Base-by-base conservation (phyloP, 64 coral and sea anemone genomes). In the Montipora cactus region DNA sequence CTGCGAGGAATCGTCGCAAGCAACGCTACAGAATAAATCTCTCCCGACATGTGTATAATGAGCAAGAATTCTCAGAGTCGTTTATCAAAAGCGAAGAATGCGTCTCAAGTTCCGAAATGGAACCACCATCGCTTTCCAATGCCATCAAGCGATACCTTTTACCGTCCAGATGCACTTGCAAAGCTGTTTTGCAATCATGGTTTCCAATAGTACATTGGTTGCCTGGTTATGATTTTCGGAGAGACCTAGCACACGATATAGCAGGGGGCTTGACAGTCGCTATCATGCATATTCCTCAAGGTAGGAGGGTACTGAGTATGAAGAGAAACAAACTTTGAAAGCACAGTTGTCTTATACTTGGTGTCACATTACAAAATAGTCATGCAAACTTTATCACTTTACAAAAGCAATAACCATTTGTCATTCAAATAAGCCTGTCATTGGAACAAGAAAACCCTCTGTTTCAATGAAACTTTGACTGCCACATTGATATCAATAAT, bases 201-300 rank as follows among this genome's bases (percentile, higher is more conserved):
- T 98, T 98, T 52, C 96, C 96, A 57, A 95, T 98, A 67, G 23
- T 98, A 48, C 67, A 71, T 75, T 98, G 96, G 96, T 79, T 98
- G 45, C 96, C 96, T 11, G 50, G 68, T 12, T 98, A 98, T 80
- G 44, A 92, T 10, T 5, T 95, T 2, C 94, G 94, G 59, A 79
- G 77, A 49, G 70, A 95, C 88, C 20, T 92, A 15, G 20, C 94
- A 13, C 25, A 93, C 23, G 96, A 98, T 13, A 14, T 98, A 5
- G 87, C 93, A 3, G 96, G 96, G 3, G 96, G 96, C 0, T 37
- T 98, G 47, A 98, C 96, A 5, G 96, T 98, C 10, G 67, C 93
- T 1, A 75, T 98, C 15, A 94, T 98, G 91, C 96, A 98, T 84
- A 88, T 98, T 67, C 96, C 96, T 20, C 96, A 98, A 95, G 96